phyloP scores from a whole-genome alignment of 2,797 vertebrate genomes.

The Urophycis tenuis region DNA sequence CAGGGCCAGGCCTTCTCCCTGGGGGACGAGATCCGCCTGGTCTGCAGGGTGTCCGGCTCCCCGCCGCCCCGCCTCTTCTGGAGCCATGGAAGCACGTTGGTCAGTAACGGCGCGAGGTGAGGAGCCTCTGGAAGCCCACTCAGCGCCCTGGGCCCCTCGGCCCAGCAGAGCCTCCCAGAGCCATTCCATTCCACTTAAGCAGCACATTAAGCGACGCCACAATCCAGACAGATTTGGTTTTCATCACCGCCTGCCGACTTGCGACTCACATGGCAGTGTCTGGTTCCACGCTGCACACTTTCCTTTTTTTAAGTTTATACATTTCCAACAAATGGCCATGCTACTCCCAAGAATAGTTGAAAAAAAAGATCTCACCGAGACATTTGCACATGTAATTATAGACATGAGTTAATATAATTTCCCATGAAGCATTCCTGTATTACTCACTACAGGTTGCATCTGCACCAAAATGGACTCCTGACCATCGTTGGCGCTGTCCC shows the following conservation, averaged over 20 bases:
- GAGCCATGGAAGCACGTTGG: constrained; percentile 73
- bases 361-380: constrained; percentile 23
- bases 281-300: constrained; percentile 25
- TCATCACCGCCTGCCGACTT: constrained; percentile 24
- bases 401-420: constrained; percentile 28
- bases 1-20: constrained; percentile 69
- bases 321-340: constrained; percentile 4
- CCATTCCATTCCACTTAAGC: constrained; percentile 46
- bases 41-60: constrained; percentile 78
- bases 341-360: constrained; percentile 23
- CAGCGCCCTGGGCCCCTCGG: constrained; percentile 53
- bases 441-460: constrained; percentile 65
- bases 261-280: constrained; percentile 19
- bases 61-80: constrained; percentile 74
- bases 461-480: constrained; percentile 71
- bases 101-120: constrained; percentile 78
- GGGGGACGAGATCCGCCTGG: constrained; percentile 76
- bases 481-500: constrained; percentile 72
- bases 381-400: constrained; percentile 46
- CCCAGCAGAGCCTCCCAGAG: constrained; percentile 27
- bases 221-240: constrained; percentile 49
- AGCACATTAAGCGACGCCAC: constrained; percentile 11
- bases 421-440: constrained; percentile 21
- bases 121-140: constrained; percentile 49
- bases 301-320: not conserved